Conservation (phyloP, 2,888 invertebrate species). For the Agrotis exclamationis region DNA sequence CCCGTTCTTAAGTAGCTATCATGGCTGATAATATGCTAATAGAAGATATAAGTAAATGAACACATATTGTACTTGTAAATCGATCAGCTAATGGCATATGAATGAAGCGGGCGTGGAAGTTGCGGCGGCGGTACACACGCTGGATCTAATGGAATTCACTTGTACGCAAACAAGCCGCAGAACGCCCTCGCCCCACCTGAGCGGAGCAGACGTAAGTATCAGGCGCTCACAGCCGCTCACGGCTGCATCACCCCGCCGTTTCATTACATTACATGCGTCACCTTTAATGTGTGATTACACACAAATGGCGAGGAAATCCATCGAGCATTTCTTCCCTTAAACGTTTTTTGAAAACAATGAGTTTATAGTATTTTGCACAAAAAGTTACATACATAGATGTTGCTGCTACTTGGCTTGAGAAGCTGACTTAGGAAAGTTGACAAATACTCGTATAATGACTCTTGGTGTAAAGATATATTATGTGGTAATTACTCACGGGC, state of each 20-base stretch:
- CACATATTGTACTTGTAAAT: constrained; percentile 84
- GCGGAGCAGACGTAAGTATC: constrained; percentile 73
- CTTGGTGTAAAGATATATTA: neutral
- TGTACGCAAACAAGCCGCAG: constrained; percentile 90
- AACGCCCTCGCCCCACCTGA: constrained; percentile 79
- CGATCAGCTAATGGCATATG: constrained; percentile 90
- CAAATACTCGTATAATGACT: neutral
- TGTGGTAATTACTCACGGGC: constrained; percentile 30
- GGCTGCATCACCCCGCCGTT: constrained; percentile 65
- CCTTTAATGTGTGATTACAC: constrained; percentile 47
- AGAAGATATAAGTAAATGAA: constrained; percentile 76
- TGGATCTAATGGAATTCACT: constrained; percentile 90
- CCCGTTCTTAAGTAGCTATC: constrained; percentile 32
- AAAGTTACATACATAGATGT: neutral
- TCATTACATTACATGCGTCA: constrained; percentile 65
- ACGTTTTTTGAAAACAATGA: neutral
- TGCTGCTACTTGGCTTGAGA: too few relatives aligned
- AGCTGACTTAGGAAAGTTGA: neutral
- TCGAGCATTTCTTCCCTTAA: neutral
- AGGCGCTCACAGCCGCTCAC: constrained; percentile 58
- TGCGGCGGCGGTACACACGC: constrained; percentile 85
- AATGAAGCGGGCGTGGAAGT: constrained; percentile 86
- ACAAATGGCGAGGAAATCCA: constrained; percentile 11
- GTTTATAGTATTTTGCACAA: neutral
- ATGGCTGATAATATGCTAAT: constrained; percentile 46